These are phyloP conservation scores for Netelia fuscicornis DNA, from an alignment of 2,888 invertebrate genomes.

Conservation along the genomic window DNA sequence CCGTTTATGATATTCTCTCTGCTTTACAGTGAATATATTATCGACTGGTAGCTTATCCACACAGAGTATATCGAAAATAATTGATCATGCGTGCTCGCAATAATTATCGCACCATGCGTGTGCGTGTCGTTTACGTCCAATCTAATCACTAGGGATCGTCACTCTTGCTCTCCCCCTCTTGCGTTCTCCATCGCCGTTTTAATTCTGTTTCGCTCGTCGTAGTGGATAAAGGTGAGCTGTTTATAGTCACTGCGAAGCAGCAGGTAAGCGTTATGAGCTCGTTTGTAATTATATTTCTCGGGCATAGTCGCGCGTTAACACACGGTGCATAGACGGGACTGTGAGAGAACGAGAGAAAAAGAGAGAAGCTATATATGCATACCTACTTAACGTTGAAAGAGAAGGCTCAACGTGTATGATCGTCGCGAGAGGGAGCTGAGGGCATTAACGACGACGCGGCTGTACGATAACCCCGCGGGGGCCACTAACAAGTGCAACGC, in stretches of 20 bases:
- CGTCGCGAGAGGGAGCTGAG: constrained; percentile 62
- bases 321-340: constrained; percentile 74
- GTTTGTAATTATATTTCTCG: constrained; percentile 62
- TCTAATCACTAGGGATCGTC: constrained; percentile 52
- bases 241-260: constrained; percentile 33
- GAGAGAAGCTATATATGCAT: constrained; percentile 3
- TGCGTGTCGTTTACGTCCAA: constrained; percentile 34
- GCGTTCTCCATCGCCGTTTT: constrained; percentile 37
- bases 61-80: constrained; percentile 35
- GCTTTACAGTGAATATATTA: neutral
- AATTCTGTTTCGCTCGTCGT: constrained; percentile 24
- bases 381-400: constrained; percentile 64
- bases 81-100: constrained; percentile 50
- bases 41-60: neutral
- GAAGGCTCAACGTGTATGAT: constrained; percentile 53
- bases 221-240: constrained; percentile 32
- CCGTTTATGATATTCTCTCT: neutral
- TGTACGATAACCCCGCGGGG: constrained; percentile 71
- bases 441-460: constrained; percentile 68
- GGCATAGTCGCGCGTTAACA: constrained; percentile 57
- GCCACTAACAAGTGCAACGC: constrained; percentile 79
- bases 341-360: constrained; percentile 20
- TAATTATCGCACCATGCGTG: constrained; percentile 43
- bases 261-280: constrained; percentile 54
- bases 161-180: neutral